phyloP scores from a whole-genome alignment of 2,113 vertebrate species.

The Tringa solitaria region DNA sequence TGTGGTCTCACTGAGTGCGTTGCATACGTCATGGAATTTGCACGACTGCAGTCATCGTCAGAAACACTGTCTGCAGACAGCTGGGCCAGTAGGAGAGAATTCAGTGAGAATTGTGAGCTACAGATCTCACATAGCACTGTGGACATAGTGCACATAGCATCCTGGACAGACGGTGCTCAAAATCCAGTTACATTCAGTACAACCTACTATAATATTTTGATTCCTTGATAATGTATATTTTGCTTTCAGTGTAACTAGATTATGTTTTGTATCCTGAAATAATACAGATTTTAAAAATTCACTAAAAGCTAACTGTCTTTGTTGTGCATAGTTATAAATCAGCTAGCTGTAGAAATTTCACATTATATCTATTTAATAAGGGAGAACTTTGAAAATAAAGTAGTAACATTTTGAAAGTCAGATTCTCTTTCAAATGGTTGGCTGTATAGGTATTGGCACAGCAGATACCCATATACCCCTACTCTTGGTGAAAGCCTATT shows the following conservation, averaged over 20 bases:
- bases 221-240: neutral
- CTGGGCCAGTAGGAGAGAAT: neutral
- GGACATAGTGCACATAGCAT: neutral
- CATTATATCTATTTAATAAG: neutral
- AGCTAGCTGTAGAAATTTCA: neutral
- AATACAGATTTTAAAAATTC: neutral
- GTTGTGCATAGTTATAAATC: neutral
- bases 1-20: neutral
- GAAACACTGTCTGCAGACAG: neutral
- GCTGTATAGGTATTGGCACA: neutral
- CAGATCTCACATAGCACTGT: neutral
- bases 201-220: neutral
- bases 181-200: neutral
- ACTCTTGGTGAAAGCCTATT: neutral
- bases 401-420: neutral
- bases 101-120: neutral
- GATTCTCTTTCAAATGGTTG: neutral
- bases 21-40: neutral
- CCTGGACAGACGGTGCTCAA: neutral
- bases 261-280: neutral
- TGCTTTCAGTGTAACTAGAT: neutral
- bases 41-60: rapidly evolving
- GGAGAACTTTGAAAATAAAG: neutral
- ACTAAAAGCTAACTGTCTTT: neutral
- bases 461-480: neutral